Conservation (phyloP, 2,113 vertebrate species). For the Seriola aureovittata region DNA sequence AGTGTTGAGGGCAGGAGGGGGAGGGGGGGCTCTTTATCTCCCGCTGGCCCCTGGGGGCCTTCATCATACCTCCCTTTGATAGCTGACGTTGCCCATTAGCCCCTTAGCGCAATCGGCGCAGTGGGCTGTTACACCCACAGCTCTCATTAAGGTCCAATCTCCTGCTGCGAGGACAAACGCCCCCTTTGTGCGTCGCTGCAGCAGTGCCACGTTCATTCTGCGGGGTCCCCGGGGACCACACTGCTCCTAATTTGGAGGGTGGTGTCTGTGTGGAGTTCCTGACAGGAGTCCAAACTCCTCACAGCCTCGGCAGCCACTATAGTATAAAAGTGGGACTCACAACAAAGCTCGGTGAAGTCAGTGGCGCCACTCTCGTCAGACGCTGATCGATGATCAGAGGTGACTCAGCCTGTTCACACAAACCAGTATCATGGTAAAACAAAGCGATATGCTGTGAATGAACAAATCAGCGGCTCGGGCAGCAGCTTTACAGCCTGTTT, state of each 20-base stretch:
- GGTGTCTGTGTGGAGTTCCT: constrained; percentile 70
- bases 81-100: constrained; percentile 79
- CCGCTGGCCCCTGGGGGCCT: constrained; percentile 62
- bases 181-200: constrained; percentile 75
- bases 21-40: constrained; percentile 65
- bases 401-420: constrained; percentile 37
- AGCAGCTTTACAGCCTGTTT: background rate
- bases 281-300: constrained; percentile 71
- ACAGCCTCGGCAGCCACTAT: constrained; percentile 38
- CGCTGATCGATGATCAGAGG: constrained; percentile 57
- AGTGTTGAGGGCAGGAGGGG: constrained; percentile 43
- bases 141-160: constrained; percentile 80
- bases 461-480: background rate
- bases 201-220: constrained; percentile 73
- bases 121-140: constrained; percentile 73
- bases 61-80: constrained; percentile 82
- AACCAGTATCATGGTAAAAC: constrained; percentile 8
- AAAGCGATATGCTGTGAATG: background rate
- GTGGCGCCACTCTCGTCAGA: constrained; percentile 62
- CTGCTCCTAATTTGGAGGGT: constrained; percentile 80
- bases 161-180: constrained; percentile 82
- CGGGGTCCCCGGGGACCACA: constrained; percentile 71
- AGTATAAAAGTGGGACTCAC: constrained; percentile 52
- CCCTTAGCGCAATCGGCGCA: constrained; percentile 62
- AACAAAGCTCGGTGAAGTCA: constrained; percentile 69